These are phyloP conservation scores for Vimba vimba DNA, from an alignment of 2,113 vertebrate genomes.

Conservation along the genomic window DNA sequence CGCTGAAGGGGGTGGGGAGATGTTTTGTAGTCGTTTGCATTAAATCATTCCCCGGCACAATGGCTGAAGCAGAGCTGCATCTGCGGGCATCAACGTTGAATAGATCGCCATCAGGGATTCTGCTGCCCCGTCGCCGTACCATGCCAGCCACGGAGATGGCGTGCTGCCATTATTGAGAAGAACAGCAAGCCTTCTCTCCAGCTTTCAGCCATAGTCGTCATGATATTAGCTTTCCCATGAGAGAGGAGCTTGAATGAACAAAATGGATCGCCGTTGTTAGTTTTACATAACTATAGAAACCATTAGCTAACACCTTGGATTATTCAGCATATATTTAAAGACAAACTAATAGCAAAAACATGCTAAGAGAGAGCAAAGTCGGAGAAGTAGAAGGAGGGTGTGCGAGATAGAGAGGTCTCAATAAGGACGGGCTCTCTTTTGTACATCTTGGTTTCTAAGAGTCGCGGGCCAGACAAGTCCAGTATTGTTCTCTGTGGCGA, in stretches of 20 bases:
- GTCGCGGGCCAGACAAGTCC: conserved; percentile 66
- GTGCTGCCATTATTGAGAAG: conserved; percentile 72
- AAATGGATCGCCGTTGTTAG: background rate
- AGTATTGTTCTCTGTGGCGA: conserved; percentile 70
- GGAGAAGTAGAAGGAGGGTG: conserved; percentile 3
- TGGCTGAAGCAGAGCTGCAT: conserved; percentile 66
- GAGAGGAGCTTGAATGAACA: conserved; percentile 1
- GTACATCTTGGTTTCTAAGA: conserved; percentile 56
- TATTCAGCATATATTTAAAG: background rate
- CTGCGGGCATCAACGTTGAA: conserved; percentile 72
- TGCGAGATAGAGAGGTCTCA: conserved; percentile 46
- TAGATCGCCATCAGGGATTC: conserved; percentile 67
- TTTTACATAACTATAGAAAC: conserved; percentile 8
- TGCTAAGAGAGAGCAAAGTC: background rate
- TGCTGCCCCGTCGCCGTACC: conserved; percentile 64
- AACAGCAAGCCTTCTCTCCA: conserved; percentile 17
- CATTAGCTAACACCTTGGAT: background rate
- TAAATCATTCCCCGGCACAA: conserved; percentile 74
- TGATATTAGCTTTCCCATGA: conserved; percentile 23
- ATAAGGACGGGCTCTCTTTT: conserved; percentile 56
- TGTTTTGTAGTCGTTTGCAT: conserved; percentile 66
- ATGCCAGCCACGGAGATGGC: conserved; percentile 67
- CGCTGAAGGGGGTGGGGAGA: conserved; percentile 67
- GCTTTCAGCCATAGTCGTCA: conserved; percentile 18
- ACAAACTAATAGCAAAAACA: background rate